Conservation (phyloP, 2,888 invertebrate species). For the Mesochorus sp. region DNA sequence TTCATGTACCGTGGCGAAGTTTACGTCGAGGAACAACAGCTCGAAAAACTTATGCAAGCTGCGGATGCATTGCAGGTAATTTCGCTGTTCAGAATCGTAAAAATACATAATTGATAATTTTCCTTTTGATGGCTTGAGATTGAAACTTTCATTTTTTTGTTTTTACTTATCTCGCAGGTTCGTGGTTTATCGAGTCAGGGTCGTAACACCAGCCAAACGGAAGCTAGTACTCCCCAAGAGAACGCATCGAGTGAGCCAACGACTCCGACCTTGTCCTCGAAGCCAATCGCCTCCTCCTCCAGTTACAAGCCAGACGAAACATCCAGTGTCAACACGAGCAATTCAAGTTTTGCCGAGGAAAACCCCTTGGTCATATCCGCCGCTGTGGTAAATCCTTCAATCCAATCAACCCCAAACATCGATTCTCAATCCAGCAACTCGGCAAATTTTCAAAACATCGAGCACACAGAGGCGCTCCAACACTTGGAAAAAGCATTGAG, state of each 20-base stretch:
- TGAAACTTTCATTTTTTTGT: background rate
- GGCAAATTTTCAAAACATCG: slow-evolving; percentile 78
- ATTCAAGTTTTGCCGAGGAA: slow-evolving; percentile 65
- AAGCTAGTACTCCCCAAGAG: slow-evolving; percentile 67
- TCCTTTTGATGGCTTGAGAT: background rate
- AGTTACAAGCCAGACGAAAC: slow-evolving; percentile 71
- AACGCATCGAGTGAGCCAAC: slow-evolving; percentile 67
- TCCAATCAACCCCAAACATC: slow-evolving; percentile 49
- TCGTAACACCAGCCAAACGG: slow-evolving; percentile 70
- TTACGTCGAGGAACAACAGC: slow-evolving; percentile 80
- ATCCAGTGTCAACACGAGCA: slow-evolving; percentile 61
- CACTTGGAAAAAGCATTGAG: slow-evolving; percentile 80
- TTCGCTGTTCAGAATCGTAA: background rate
- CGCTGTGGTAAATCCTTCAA: slow-evolving; percentile 65
- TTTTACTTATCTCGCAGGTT: slow-evolving; percentile 68
- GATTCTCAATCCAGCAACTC: slow-evolving; percentile 70
- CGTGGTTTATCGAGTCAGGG: slow-evolving; percentile 80
- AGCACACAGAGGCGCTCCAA: slow-evolving; percentile 80
- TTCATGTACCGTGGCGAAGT: slow-evolving; percentile 81
- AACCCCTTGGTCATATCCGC: slow-evolving; percentile 64
- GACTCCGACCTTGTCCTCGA: slow-evolving; percentile 70
- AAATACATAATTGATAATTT: background rate
- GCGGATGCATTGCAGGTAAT: slow-evolving; percentile 79
- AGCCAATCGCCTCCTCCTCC: slow-evolving; percentile 55
- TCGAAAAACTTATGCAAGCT: slow-evolving; percentile 79